These are phyloP conservation scores for Telmatochromis sp. DNA, from an alignment of 2,113 vertebrate genomes.

Conservation along the genomic window DNA sequence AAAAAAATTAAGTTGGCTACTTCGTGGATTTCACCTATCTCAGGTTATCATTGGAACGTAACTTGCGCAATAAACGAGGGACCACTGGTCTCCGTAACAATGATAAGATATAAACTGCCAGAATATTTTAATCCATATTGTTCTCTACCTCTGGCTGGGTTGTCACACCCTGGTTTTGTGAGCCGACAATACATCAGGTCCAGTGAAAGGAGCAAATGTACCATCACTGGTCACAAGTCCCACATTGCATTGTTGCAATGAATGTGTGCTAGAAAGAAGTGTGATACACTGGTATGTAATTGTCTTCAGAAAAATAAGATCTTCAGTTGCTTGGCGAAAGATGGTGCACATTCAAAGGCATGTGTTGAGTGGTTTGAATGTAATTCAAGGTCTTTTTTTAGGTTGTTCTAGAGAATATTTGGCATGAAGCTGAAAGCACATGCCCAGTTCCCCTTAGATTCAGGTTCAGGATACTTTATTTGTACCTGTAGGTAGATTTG, in stretches of 20 bases:
- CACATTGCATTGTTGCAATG: neutral
- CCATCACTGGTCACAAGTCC: neutral
- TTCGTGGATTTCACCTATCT: accelerated
- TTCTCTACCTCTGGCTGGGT: neutral
- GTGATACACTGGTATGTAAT: neutral
- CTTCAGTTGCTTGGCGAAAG: neutral
- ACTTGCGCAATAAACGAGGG: accelerated
- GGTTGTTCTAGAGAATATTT: neutral
- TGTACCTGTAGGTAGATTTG: neutral
- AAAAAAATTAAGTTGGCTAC: neutral
- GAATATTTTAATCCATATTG: neutral
- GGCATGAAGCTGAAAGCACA: neutral
- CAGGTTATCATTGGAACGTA: neutral
- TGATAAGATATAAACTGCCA: neutral
- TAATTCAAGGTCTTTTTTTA: neutral
- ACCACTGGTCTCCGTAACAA: neutral
- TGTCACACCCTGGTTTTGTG: neutral
- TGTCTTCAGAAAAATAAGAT: conserved; percentile 23
- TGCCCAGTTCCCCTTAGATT: neutral
- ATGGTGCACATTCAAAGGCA: neutral
- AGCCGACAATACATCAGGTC: neutral
- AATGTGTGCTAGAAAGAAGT: neutral
- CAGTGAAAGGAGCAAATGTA: neutral
- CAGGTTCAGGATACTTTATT: neutral
- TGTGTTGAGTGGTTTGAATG: neutral